Evolutionary conservation across 2,888 invertebrate species (phyloP), one percentile per base, ranked within the genome.

Genomic region (Leptinotarsa tumamoca): DNA sequence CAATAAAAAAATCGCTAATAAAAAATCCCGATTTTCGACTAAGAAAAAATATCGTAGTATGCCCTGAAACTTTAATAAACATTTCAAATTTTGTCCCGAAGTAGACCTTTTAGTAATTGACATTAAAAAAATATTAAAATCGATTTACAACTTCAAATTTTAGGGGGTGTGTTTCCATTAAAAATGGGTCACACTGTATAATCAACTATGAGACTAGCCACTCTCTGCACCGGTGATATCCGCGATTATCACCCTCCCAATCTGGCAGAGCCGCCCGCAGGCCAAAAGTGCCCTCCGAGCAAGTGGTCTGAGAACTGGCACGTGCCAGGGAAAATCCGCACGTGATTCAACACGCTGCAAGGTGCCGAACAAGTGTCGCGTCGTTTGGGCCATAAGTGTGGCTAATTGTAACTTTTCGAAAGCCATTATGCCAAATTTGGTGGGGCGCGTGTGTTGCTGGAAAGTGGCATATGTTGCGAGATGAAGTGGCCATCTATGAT

Each of bases 291-390:
- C 63, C 73, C 76, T 73, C 56, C 54, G 67, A 66, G 83, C 84
- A 86, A 86, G 87, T 86, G 85, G 83, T 78, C 83, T 87, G 88
- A 85, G 87, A 88, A 84, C 56, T 74, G 82, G 78, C 89, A 89
- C 89, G 88, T 89, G 89, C 82, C 83, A 84, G 88, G 88, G 88
- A 89, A 88, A 82, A 72, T 74, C 71, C 80, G 76, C 88, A 88
- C 88, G 87, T 89, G 89, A 80, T 80, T 76, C 81, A 78, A 76
- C 80, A 76, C 80, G 79, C 80, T 82, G 85, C 83, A 85, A 85
- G 86, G 85, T 85, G 85, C 80, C 80, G 67, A 72, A 69, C 81
- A 81, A 80, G 81, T 81, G 81, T 73, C 71, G 73, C 72, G 52
- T 75, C 78, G 78, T 76, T 69, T 74, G 33, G 56, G 58, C 69